Conservation (phyloP, 2,888 invertebrate species). For the Eudasyphora cyanicolor region DNA sequence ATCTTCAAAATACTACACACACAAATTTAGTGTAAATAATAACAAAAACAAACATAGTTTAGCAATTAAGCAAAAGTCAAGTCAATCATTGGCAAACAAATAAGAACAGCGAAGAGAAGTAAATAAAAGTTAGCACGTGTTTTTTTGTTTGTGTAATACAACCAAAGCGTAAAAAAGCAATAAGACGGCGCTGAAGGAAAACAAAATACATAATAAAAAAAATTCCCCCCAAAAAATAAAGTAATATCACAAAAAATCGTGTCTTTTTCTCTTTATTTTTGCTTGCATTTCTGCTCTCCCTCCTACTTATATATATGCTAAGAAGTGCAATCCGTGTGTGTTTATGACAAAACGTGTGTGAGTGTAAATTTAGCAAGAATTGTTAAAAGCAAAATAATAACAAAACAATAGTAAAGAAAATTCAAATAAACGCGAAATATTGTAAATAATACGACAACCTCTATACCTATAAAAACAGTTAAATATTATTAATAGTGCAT, state of each 20-base stretch:
- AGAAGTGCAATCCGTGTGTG: not conserved
- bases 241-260: too few relatives aligned
- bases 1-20: not conserved
- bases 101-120: not conserved
- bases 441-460: not conserved
- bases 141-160: constrained; percentile 19
- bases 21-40: constrained; percentile 48
- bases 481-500: not conserved
- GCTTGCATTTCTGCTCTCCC: not conserved
- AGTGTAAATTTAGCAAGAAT: constrained; percentile 12
- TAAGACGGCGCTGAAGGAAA: not conserved
- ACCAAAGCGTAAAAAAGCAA: not conserved
- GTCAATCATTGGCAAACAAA: constrained; percentile 16
- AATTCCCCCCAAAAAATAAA: not conserved
- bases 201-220: not conserved
- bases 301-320: too few relatives aligned
- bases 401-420: not conserved
- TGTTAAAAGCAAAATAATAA: not conserved
- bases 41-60: not conserved
- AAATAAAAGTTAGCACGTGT: constrained; percentile 9
- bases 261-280: too few relatives aligned
- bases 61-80: not conserved
- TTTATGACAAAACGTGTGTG: not conserved
- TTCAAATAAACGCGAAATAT: not conserved
- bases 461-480: too few relatives aligned